Percentiles rank a stretch among this genome's conserved stretches.
Evolutionary conservation across 1,140 invertebrate species (phyloP).

Genomic region (Trachymyrmex septentrionalis): DNA sequence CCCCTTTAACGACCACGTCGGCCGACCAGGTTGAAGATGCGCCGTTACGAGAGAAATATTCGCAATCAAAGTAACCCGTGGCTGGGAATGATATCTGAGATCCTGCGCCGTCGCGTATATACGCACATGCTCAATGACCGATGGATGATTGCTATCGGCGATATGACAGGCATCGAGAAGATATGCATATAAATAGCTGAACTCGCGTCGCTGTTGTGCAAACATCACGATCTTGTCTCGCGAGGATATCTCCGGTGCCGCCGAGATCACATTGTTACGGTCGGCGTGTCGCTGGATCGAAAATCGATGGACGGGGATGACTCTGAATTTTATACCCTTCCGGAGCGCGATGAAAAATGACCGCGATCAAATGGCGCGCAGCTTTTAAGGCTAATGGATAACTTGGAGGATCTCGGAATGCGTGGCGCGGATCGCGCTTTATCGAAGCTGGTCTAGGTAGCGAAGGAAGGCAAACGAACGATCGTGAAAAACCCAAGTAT

Average conservation of each 20-base stretch:
- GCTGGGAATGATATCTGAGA: conserved; percentile 37
- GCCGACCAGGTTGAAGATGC: neutral
- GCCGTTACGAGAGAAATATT: conserved; percentile 60
- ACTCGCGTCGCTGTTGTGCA: conserved; percentile 44
- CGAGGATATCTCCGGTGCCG: conserved; percentile 54
- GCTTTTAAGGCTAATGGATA: conserved; percentile 65
- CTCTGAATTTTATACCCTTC: conserved; percentile 45
- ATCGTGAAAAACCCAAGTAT: conserved; percentile 38
- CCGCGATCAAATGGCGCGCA: conserved; percentile 62
- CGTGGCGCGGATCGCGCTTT: conserved; percentile 44
- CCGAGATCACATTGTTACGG: conserved; percentile 60
- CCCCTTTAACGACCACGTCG: conserved; percentile 56
- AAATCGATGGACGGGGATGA: conserved; percentile 46
- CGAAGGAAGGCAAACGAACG: conserved; percentile 13
- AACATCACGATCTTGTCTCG: conserved; percentile 54
- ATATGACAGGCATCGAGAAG: conserved; percentile 61
- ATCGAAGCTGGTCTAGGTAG: conserved; percentile 30
- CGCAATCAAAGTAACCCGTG: conserved; percentile 58
- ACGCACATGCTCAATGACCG: conserved; percentile 61
- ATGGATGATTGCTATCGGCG: conserved; percentile 69
- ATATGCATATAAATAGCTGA: conserved; percentile 67
- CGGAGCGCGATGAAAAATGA: conserved; percentile 55
- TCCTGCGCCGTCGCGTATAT: conserved; percentile 34
- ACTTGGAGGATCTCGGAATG: conserved; percentile 56
- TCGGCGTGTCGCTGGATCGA: conserved; percentile 9